A percentile compares a stretch with the other conserved stretches of the same genome.
Conservation (phyloP, 2,113 vertebrate species). For the Oncorhynchus clarkii region DNA sequence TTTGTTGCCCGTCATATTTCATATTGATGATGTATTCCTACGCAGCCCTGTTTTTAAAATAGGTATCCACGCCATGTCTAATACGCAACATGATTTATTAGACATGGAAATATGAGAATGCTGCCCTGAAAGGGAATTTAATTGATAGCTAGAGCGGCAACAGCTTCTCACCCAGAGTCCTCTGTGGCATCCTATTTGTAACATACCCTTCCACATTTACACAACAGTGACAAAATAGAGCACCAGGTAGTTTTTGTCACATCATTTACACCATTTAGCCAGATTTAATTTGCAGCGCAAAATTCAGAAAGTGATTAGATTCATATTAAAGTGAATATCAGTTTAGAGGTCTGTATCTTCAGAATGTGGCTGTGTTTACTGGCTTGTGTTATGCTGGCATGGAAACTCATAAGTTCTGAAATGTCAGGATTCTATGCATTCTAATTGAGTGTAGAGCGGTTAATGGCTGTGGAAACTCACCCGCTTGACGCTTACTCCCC, state of each 20-base stretch:
- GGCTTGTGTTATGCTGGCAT: conserved; percentile 68
- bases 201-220: conserved; percentile 36
- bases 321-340: conserved; percentile 62
- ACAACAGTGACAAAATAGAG: conserved; percentile 17
- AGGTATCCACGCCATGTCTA: conserved; percentile 85
- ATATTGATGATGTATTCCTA: conserved; percentile 86
- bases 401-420: conserved; percentile 77
- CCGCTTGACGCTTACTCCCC: conserved; percentile 73
- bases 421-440: conserved; percentile 81
- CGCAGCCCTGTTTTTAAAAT: conserved; percentile 83
- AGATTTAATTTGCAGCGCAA: conserved; percentile 54
- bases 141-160: conserved; percentile 83
- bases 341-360: conserved; percentile 65
- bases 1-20: conserved; percentile 90
- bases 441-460: conserved; percentile 79
- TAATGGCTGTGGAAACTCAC: conserved; percentile 79
- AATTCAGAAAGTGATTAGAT: conserved; percentile 64
- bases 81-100: conserved; percentile 88
- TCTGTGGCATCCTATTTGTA: conserved; percentile 42
- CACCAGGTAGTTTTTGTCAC: conserved; percentile 37
- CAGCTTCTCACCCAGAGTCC: conserved; percentile 68
- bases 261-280: conserved; percentile 52
- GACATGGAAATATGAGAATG: conserved; percentile 80
- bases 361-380: conserved; percentile 64
- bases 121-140: conserved; percentile 82